A percentile compares a stretch with the other conserved stretches of the same genome.
Conservation (phyloP, 2,797 vertebrate species). For the Lycodopsis pacificus region DNA sequence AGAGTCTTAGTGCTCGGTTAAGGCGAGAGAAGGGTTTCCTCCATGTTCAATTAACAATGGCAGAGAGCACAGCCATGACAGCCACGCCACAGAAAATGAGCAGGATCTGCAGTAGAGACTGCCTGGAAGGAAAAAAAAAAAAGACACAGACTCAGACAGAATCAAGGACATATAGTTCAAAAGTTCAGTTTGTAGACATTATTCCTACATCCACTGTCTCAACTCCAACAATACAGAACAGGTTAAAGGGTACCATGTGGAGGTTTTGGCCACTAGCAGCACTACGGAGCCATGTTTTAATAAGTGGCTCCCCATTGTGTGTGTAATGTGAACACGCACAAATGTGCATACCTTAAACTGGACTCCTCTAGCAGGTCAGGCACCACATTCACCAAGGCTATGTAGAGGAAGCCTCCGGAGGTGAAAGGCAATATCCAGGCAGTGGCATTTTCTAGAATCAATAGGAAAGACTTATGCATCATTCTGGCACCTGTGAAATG, state of each 20-base stretch:
- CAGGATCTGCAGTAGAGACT: conserved; percentile 91
- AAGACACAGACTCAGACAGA: conserved; percentile 7
- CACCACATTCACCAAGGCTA: conserved; percentile 96
- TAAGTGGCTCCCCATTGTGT: background rate
- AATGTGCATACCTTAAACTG: conserved; percentile 78
- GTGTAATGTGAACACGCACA: background rate
- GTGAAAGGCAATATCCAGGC: conserved; percentile 97
- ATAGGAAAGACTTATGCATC: background rate
- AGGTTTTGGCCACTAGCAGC: background rate
- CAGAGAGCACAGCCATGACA: conserved; percentile 92
- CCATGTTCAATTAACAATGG: conserved; percentile 83
- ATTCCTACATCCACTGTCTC: background rate
- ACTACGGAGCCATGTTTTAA: background rate
- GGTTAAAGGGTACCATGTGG: background rate
- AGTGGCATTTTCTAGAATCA: conserved; percentile 86
- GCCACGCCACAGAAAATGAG: conserved; percentile 91
- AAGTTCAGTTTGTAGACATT: background rate
- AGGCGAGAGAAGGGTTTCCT: conserved; percentile 20
- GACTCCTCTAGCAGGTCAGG: conserved; percentile 96
- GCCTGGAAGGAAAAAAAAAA: conserved; percentile 80
- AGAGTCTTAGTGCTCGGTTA: conserved; percentile 44
- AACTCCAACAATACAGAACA: background rate
- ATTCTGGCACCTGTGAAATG: conserved; percentile 1
- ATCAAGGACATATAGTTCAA: conserved; percentile 55
- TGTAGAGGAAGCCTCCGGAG: conserved; percentile 97